Evolutionary conservation across 92 coral and sea anemone species (phyloP).

Genomic region (Parazoanthus atlanticus): DNA sequence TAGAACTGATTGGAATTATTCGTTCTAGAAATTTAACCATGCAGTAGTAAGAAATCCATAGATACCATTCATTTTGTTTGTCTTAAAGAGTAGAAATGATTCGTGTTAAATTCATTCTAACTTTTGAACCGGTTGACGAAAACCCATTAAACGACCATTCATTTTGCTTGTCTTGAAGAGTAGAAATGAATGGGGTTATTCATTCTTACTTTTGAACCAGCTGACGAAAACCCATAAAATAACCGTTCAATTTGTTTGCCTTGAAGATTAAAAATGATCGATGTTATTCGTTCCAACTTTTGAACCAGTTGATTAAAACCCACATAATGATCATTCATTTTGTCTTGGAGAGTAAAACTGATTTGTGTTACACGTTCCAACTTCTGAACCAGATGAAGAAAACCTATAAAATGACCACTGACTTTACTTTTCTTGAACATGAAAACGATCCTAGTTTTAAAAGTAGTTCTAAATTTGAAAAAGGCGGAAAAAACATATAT

Average conservation of each 20-base stretch:
- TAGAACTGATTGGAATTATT: background rate
- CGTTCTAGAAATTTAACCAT: background rate
- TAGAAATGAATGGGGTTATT: background rate
- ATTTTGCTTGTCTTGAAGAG: background rate
- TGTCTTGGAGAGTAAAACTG: background rate
- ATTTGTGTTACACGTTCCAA: background rate
- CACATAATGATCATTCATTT: no score
- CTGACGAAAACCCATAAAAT: background rate
- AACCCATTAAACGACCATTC: background rate
- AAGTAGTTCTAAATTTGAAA: background rate
- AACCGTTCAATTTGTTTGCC: background rate
- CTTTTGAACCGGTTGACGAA: background rate
- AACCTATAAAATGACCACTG: background rate
- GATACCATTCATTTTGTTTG: background rate
- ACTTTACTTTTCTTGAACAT: no score
- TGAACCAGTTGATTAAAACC: no score
- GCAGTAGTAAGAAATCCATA: background rate
- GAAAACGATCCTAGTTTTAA: no score
- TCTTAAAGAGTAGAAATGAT: conserved; percentile 4
- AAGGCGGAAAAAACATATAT: background rate
- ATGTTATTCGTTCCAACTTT: no score
- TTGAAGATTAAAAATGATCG: no score
- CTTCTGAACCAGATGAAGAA: background rate
- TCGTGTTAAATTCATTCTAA: background rate
- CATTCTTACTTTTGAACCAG: background rate